Conservation (phyloP, 2,113 vertebrate species). For the Mionectes macconnelli region DNA sequence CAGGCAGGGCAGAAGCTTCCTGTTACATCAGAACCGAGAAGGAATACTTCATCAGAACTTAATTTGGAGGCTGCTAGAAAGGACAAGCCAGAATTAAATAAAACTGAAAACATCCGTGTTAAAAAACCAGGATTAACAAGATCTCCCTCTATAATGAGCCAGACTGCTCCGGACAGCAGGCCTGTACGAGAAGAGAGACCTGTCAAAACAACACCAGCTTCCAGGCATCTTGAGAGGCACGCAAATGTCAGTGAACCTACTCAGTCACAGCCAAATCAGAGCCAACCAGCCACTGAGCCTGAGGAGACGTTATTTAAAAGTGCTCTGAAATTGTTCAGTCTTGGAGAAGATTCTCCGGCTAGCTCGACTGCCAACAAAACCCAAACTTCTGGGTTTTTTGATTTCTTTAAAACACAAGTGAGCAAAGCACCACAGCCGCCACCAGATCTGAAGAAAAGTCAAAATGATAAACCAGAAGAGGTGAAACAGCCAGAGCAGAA, state of each 20-base stretch:
- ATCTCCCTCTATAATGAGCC: constrained; percentile 33
- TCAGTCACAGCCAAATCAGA: constrained; percentile 51
- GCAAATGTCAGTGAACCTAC: background rate
- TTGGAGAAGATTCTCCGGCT: constrained; percentile 58
- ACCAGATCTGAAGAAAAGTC: constrained; percentile 43
- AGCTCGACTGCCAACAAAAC: constrained; percentile 69
- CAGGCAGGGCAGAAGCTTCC: background rate
- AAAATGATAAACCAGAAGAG: constrained; percentile 55
- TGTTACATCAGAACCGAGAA: background rate
- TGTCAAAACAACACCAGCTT: background rate
- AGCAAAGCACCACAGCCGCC: constrained; percentile 65
- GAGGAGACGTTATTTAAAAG: constrained; percentile 73
- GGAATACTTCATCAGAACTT: constrained; percentile 45
- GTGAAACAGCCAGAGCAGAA: constrained; percentile 67
- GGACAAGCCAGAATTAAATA: constrained; percentile 1
- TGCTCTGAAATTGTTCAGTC: constrained; percentile 67
- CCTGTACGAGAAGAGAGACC: background rate
- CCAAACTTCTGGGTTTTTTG: constrained; percentile 79
- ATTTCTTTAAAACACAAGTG: constrained; percentile 84
- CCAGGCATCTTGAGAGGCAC: background rate
- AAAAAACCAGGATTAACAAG: constrained; percentile 54
- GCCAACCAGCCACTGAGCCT: constrained; percentile 24
- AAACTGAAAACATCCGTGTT: background rate
- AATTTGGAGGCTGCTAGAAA: constrained; percentile 71
- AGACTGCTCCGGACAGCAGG: background rate